These are phyloP conservation scores for Spea bombifrons DNA, from an alignment of 2,113 vertebrate genomes.

Conservation along the genomic window DNA sequence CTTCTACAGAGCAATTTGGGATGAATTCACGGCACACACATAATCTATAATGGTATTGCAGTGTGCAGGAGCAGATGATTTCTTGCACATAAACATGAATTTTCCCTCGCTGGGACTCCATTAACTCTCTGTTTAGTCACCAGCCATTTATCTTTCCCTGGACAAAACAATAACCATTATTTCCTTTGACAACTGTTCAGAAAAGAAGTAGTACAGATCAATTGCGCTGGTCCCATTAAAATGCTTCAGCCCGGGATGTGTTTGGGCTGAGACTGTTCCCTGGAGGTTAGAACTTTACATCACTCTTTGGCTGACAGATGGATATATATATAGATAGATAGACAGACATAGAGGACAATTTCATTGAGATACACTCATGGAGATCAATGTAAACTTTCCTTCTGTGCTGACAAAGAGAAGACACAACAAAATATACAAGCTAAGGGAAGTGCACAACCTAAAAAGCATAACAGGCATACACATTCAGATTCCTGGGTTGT, in stretches of 20 bases:
- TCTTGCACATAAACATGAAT: constrained; percentile 26
- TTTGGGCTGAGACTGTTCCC: constrained; percentile 5
- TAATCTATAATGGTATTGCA: not conserved
- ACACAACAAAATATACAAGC: too few species aligned
- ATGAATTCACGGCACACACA: not conserved
- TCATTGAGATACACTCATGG: too few species aligned
- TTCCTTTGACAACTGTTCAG: constrained; percentile 17
- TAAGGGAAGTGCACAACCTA: too few species aligned
- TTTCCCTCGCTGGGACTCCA: constrained; percentile 29
- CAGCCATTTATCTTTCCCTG: constrained; percentile 24
- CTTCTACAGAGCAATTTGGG: not conserved
- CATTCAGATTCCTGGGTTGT: too few species aligned
- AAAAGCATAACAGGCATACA: too few species aligned
- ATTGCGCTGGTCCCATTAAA: not conserved
- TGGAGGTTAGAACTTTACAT: not conserved
- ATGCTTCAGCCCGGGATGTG: not conserved
- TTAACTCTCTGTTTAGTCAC: constrained; percentile 16
- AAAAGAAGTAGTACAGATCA: constrained; percentile 23
- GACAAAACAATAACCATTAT: constrained; percentile 39
- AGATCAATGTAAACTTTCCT: too few species aligned
- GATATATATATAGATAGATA: too few species aligned
- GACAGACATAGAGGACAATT: too few species aligned
- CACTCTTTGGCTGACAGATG: too few species aligned
- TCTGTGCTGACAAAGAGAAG: too few species aligned
- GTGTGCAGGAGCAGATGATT: not conserved